Conservation (phyloP, 2,113 vertebrate species). For the Strix uralensis region DNA sequence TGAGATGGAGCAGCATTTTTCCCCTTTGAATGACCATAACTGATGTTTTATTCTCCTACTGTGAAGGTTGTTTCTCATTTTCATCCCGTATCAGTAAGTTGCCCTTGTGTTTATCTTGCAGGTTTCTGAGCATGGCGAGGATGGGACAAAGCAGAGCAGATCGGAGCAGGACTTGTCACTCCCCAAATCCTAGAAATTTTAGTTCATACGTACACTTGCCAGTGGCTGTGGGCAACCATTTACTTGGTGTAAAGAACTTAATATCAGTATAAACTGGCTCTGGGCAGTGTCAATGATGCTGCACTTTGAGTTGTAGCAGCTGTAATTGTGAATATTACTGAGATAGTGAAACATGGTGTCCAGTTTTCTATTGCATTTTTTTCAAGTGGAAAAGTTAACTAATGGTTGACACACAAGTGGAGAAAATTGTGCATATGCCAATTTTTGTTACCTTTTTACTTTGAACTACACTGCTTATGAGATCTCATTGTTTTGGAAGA, state of each 20-base stretch:
- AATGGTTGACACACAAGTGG: slow-evolving; percentile 84
- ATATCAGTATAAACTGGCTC: slow-evolving; percentile 85
- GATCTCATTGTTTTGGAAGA: slow-evolving; percentile 83
- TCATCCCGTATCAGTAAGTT: slow-evolving; percentile 62
- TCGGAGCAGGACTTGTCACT: slow-evolving; percentile 90
- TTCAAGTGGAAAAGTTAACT: slow-evolving; percentile 84
- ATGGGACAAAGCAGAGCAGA: slow-evolving; percentile 87
- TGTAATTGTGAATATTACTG: slow-evolving; percentile 88
- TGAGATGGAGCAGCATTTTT: slow-evolving; percentile 8
- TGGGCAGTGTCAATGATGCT: slow-evolving; percentile 75
- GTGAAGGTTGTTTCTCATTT: slow-evolving; percentile 18
- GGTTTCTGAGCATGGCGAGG: slow-evolving; percentile 88
- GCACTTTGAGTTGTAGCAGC: slow-evolving; percentile 78
- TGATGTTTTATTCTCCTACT: slow-evolving; percentile 7
- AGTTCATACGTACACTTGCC: slow-evolving; percentile 87
- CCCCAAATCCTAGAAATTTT: slow-evolving; percentile 88
- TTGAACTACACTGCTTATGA: slow-evolving; percentile 84
- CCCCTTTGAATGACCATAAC: slow-evolving; percentile 41
- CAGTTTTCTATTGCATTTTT: slow-evolving; percentile 84
- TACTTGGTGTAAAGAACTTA: slow-evolving; percentile 87
- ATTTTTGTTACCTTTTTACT: slow-evolving; percentile 84
- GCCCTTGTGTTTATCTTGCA: slow-evolving; percentile 75
- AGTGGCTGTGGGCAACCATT: slow-evolving; percentile 89
- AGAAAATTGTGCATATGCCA: slow-evolving; percentile 90
- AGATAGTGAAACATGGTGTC: slow-evolving; percentile 89